Base-by-base conservation (phyloP, 2,797 vertebrate species). In the Acrocephalus scirpaceus region DNA sequence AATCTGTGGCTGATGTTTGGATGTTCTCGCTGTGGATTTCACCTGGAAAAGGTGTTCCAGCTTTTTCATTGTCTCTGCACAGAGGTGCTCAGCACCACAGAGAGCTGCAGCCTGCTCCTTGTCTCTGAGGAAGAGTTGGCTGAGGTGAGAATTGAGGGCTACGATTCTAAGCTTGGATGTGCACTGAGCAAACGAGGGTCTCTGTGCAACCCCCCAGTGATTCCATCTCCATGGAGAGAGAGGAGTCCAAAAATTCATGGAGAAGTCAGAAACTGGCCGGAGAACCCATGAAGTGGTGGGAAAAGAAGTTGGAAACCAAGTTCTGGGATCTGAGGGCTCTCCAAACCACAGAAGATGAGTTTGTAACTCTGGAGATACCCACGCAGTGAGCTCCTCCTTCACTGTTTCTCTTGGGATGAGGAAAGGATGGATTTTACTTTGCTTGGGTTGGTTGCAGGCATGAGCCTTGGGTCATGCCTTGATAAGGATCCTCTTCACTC, bases 171-270 rank as follows among this genome's bases (percentile, higher is more conserved):
- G 42, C 12, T 5, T 29, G 32, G 36, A 16, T 26, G 38, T 20
- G 12, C 47, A 29, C 18, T 9, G 53, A 83, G 64, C 21, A 69
- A 80, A 58, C 0, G 0, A 45, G 19, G 19, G 8, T 17, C 14
- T 60, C 70, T 58, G 16, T 26, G 36, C 20, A 86, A 72, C 19
- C 45, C 0, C 38, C 11, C 29, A 13, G 60, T 14, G 20, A 21
- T 29, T 76, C 45, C 45, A 7, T 7, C 34, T 57, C 27, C 29
- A 12, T 38, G 38, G 38, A 38, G 38, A 38, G 10, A 38, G 38
- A 11, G 38, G 38, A 80, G 32, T 5, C 56, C 23, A 36, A 36
- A 73, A 45, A 34, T 23, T 26, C 40, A 9, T 54, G 42, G 32
- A 54, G 51, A 72, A 42, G 34, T 30, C 80, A 84, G 61, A 70